Conservation (phyloP, 2,113 vertebrate genomes). For the Phoxinus phoxinus region DNA sequence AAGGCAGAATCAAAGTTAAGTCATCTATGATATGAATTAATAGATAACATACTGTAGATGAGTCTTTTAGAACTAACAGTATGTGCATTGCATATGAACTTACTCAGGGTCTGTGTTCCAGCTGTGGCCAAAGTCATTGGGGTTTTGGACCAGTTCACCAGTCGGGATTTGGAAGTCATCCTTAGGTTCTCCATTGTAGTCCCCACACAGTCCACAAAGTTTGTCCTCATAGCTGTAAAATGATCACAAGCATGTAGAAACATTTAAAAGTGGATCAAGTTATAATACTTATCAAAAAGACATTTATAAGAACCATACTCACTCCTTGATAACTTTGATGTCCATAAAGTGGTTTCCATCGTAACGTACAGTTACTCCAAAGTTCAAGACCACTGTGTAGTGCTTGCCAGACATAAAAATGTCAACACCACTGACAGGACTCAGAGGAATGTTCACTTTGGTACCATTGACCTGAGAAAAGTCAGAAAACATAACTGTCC, state of each 20-base stretch:
- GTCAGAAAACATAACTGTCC: background rate
- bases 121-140: constrained; percentile 77
- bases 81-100: constrained; percentile 48
- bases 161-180: constrained; percentile 77
- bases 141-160: constrained; percentile 64
- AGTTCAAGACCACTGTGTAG: constrained; percentile 61
- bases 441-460: constrained; percentile 58
- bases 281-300: background rate
- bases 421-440: constrained; percentile 46
- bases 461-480: constrained; percentile 58
- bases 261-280: background rate
- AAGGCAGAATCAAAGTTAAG: background rate
- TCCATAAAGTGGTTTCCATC: constrained; percentile 78
- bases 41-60: background rate
- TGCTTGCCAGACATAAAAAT: constrained; percentile 57
- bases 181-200: constrained; percentile 72
- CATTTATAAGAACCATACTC: constrained; percentile 51
- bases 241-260: background rate
- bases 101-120: constrained; percentile 76
- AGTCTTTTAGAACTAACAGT: background rate
- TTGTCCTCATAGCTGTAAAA: constrained; percentile 68
- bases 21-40: background rate
- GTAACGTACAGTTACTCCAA: constrained; percentile 77
- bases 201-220: constrained; percentile 78
- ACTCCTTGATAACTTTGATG: constrained; percentile 78